These are phyloP conservation scores for Idaea straminata DNA, from an alignment of 2,888 invertebrate species.

Conservation along the genomic window DNA sequence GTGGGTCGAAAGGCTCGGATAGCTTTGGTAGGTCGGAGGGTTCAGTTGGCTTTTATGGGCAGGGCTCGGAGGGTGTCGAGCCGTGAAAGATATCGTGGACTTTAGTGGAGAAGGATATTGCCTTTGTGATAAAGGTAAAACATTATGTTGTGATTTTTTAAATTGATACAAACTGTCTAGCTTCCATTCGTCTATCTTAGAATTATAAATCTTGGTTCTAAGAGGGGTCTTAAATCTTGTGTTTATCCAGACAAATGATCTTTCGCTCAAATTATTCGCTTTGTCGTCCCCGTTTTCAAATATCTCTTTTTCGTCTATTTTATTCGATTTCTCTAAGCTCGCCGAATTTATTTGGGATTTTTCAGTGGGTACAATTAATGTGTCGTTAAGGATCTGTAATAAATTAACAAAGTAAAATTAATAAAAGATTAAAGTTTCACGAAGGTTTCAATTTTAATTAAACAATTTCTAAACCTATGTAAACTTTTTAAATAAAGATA, in stretches of 20 bases:
- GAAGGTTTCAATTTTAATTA: background rate
- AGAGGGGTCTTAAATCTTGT: slow-evolving; percentile 40
- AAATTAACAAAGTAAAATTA: background rate
- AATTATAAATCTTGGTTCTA: slow-evolving; percentile 9
- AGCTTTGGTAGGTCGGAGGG: no score
- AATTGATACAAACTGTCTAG: background rate
- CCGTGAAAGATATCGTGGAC: background rate
- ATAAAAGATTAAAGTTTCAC: background rate
- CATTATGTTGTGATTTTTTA: background rate
- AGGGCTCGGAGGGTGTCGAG: background rate
- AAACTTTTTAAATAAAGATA: no score
- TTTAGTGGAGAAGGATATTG: background rate
- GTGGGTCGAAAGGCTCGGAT: no score
- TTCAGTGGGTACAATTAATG: background rate
- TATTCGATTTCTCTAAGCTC: slow-evolving; percentile 18
- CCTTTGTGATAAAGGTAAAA: background rate
- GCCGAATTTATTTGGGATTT: slow-evolving; percentile 3
- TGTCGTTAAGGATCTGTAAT: slow-evolving; percentile 5
- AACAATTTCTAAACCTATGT: background rate
- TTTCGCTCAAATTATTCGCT: slow-evolving; percentile 48
- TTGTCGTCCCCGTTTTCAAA: slow-evolving; percentile 40
- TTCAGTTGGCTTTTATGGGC: no score
- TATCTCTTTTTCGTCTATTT: slow-evolving; percentile 40
- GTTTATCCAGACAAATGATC: slow-evolving; percentile 59
- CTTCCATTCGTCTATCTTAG: background rate